Conservation (phyloP, 2,113 vertebrate species). For the Argyrosomus japonicus region DNA sequence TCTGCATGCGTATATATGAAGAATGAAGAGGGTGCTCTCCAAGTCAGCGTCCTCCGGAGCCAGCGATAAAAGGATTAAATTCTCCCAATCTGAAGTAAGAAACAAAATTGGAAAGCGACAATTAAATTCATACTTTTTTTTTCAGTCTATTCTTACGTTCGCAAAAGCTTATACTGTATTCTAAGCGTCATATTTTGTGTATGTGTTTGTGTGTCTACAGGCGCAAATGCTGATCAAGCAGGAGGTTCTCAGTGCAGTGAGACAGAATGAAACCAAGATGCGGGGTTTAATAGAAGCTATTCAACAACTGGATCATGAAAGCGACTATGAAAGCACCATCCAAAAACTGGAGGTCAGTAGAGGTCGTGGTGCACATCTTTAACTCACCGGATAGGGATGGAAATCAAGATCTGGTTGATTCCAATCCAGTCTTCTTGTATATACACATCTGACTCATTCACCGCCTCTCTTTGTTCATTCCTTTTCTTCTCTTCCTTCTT, state of each 20-base stretch:
- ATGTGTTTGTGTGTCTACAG: slow-evolving; percentile 39
- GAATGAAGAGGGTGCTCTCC: slow-evolving; percentile 22
- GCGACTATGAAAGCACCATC: slow-evolving; percentile 32
- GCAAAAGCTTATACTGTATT: not conserved
- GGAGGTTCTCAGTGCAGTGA: slow-evolving; percentile 39
- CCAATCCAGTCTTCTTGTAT: too few relatives aligned
- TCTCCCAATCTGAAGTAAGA: slow-evolving; percentile 63
- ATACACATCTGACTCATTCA: not conserved
- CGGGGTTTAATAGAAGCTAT: slow-evolving; percentile 35
- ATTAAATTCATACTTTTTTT: not conserved
- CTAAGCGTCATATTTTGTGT: not conserved
- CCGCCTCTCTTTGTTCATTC: not conserved
- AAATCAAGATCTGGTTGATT: too few relatives aligned
- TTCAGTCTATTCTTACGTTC: not conserved
- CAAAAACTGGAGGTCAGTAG: slow-evolving; percentile 63
- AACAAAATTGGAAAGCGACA: not conserved
- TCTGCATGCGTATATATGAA: slow-evolving; percentile 12
- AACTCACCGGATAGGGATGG: not conserved
- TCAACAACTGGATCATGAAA: slow-evolving; percentile 22
- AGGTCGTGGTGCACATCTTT: not conserved
- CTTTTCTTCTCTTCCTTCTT: not conserved
- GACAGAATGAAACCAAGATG: slow-evolving; percentile 34
- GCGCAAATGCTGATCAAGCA: slow-evolving; percentile 43
- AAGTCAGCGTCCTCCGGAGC: not conserved
- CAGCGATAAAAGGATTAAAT: not conserved